phyloP scores from a whole-genome alignment of 2,797 vertebrate genomes.

The Myiothlypis chrysogaster region DNA sequence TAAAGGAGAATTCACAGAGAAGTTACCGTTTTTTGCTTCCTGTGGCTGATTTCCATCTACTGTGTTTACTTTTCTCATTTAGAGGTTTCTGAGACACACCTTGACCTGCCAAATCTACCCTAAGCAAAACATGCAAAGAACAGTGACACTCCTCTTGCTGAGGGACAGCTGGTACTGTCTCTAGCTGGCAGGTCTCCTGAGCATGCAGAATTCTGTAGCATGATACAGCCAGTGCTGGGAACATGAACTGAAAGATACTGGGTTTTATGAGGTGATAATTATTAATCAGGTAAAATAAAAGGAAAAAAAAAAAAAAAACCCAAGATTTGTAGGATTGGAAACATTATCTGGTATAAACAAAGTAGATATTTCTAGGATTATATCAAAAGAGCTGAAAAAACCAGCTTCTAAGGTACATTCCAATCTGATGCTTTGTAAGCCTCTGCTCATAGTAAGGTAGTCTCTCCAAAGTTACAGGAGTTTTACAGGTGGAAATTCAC shows the following conservation, averaged over 20 bases:
- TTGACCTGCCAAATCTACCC: not conserved
- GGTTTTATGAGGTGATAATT: not conserved
- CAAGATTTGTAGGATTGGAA: not conserved
- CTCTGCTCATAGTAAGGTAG: not conserved
- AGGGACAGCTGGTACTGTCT: too few species aligned
- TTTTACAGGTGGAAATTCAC: not conserved
- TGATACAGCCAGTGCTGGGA: not conserved
- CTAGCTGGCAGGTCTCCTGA: not conserved
- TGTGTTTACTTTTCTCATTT: not conserved
- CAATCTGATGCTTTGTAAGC: not conserved
- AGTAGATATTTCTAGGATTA: not conserved
- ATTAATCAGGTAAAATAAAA: not conserved
- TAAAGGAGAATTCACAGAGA: not conserved
- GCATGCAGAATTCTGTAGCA: not conserved
- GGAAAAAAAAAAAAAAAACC: not conserved
- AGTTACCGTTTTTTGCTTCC: not conserved
- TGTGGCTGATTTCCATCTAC: not conserved
- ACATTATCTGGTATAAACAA: not conserved
- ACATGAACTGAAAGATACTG: not conserved
- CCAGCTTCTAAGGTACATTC: not conserved
- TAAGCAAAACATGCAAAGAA: not conserved
- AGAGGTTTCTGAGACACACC: not conserved
- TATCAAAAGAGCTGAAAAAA: not conserved
- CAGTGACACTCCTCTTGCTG: fast-evolving
- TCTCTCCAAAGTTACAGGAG: not conserved